Evolutionary conservation across 2,888 invertebrate genomes (phyloP).

Genomic region (Chymomyza caudatula): DNA sequence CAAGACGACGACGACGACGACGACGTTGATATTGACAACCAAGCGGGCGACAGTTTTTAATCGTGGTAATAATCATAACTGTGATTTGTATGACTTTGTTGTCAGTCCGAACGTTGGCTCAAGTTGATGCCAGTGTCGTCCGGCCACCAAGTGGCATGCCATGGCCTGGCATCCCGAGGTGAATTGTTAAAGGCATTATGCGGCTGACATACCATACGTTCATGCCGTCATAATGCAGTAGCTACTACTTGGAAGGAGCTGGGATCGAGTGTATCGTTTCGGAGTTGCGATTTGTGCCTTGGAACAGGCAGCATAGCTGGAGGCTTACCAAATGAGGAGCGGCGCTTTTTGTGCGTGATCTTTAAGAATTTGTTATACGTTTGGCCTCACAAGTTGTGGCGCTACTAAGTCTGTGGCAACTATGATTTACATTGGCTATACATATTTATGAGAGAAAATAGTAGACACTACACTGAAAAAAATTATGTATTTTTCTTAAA

Average conservation of each 20-base stretch:
- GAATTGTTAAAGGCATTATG: constrained; percentile 70
- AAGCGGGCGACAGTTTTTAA: constrained; percentile 70
- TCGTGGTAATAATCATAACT: constrained; percentile 73
- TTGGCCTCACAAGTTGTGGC: constrained; percentile 68
- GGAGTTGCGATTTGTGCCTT: constrained; percentile 35
- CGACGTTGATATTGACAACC: constrained; percentile 3
- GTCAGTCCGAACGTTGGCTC: constrained; percentile 4
- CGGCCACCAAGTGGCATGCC: constrained; percentile 7
- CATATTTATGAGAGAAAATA: constrained; percentile 66
- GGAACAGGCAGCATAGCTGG: constrained; percentile 57
- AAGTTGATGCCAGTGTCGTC: not conserved
- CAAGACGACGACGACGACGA: constrained; percentile 17
- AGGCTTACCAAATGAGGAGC: constrained; percentile 72
- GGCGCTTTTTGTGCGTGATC: constrained; percentile 22
- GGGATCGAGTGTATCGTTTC: no score
- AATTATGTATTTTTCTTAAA: not conserved
- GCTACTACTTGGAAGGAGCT: not conserved
- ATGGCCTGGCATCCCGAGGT: constrained; percentile 35
- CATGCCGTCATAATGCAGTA: constrained; percentile 52
- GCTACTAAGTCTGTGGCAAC: constrained; percentile 36
- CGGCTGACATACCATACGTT: constrained; percentile 20
- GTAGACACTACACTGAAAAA: constrained; percentile 19
- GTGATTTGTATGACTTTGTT: constrained; percentile 72
- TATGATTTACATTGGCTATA: constrained; percentile 60
- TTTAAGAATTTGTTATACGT: constrained; percentile 56